Percentiles rank a stretch among this genome's conserved stretches.
Conservation (phyloP, 2,797 vertebrate species). For the Acanthis flammea region DNA sequence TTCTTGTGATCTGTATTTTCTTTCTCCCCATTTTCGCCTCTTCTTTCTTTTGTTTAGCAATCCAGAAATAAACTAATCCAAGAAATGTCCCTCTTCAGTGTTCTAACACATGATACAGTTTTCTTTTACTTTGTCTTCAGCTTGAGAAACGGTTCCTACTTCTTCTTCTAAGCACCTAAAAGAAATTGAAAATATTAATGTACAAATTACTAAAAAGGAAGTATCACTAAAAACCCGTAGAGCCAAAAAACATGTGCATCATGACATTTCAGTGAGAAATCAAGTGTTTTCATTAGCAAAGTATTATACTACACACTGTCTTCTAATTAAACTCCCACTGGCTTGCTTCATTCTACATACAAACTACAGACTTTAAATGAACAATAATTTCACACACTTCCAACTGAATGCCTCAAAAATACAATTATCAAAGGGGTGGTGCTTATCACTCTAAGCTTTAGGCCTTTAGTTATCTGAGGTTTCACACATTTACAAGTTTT, state of each 20-base stretch:
- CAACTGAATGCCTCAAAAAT: neutral
- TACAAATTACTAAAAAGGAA: neutral
- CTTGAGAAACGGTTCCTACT: slow-evolving; percentile 37
- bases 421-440: neutral
- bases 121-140: slow-evolving; percentile 69
- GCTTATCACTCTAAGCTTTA: neutral
- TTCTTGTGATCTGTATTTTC: slow-evolving; percentile 99
- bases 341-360: neutral
- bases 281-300: neutral
- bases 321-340: neutral
- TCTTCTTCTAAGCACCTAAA: slow-evolving; percentile 65
- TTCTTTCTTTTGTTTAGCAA: slow-evolving; percentile 82
- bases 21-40: slow-evolving; percentile 94
- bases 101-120: slow-evolving; percentile 92
- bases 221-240: neutral
- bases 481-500: neutral
- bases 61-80: slow-evolving; percentile 86
- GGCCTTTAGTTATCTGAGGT: neutral
- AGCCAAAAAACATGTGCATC: neutral
- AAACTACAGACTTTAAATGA: neutral
- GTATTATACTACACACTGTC: neutral
- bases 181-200: neutral
- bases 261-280: neutral
- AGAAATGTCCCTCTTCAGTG: slow-evolving; percentile 79
- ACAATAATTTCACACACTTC: neutral